These are phyloP conservation scores for Sphecodes monilicornis DNA, from an alignment of 2,888 invertebrate genomes.

Conservation along the genomic window DNA sequence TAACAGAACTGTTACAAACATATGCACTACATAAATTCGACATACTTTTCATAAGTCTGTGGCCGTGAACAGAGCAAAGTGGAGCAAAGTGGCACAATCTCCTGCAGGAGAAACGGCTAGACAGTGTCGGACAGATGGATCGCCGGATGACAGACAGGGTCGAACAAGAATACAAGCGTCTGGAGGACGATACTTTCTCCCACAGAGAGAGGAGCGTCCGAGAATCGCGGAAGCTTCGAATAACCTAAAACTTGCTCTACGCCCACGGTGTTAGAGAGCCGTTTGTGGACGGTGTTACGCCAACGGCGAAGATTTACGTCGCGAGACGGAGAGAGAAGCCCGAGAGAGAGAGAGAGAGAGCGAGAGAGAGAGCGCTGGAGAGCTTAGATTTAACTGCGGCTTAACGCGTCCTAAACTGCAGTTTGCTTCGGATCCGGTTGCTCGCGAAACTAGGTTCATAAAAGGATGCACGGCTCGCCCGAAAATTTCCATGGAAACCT, in stretches of 20 bases:
- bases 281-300: constrained; percentile 26
- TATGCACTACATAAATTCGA: no score
- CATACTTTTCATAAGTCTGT: neutral
- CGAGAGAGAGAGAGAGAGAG: no score
- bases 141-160: neutral
- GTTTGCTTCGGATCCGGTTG: constrained; percentile 37
- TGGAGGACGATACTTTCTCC: constrained; percentile 21
- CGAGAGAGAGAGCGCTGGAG: neutral
- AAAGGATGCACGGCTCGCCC: constrained; percentile 22
- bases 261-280: constrained; percentile 10
- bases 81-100: neutral
- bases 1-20: no score
- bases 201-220: neutral
- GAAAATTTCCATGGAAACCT: constrained; percentile 63
- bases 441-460: constrained; percentile 47
- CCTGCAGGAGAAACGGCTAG: neutral
- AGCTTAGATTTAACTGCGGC: constrained; percentile 50
- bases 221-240: constrained; percentile 14
- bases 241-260: constrained; percentile 23
- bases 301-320: constrained; percentile 40
- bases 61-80: neutral
- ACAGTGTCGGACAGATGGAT: neutral
- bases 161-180: neutral
- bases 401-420: constrained; percentile 54
- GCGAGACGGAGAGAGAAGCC: neutral